These are phyloP conservation scores for Oryzias celebensis DNA, from an alignment of 2,113 vertebrate genomes.

Conservation along the genomic window DNA sequence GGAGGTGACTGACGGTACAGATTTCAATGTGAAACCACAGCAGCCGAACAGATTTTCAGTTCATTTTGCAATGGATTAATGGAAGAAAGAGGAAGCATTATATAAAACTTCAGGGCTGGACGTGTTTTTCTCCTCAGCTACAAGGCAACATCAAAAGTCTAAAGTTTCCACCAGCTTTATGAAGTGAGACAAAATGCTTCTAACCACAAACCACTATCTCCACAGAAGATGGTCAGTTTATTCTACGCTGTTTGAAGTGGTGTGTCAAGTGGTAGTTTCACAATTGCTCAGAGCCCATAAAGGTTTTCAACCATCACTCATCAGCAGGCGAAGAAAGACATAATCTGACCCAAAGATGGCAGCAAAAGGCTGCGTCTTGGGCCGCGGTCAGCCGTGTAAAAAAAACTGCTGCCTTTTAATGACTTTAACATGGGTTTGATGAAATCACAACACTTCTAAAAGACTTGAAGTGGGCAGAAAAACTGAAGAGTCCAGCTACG, in stretches of 20 bases:
- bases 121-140: no score
- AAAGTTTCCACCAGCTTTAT: no score
- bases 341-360: slow-evolving; percentile 1
- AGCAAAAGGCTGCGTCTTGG: slow-evolving; percentile 9
- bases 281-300: not conserved
- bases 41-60: not conserved
- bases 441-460: slow-evolving; percentile 29
- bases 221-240: no score
- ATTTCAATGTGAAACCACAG: not conserved
- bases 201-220: no score
- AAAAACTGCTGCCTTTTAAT: slow-evolving; percentile 36
- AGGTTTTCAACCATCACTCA: not conserved
- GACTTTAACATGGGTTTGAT: slow-evolving; percentile 41
- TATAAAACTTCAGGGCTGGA: no score
- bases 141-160: no score
- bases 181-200: no score
- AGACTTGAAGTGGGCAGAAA: slow-evolving; percentile 52
- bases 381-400: slow-evolving; percentile 7
- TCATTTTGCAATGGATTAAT: not conserved
- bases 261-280: not conserved
- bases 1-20: not conserved
- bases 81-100: not conserved
- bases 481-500: slow-evolving; percentile 46
- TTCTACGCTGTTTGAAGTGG: no score
- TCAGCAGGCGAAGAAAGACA: not conserved